A percentile compares a stretch with the other conserved stretches of the same genome.
phyloP scores from a whole-genome alignment of 2,797 vertebrate genomes.

The Bradypus variegatus region DNA sequence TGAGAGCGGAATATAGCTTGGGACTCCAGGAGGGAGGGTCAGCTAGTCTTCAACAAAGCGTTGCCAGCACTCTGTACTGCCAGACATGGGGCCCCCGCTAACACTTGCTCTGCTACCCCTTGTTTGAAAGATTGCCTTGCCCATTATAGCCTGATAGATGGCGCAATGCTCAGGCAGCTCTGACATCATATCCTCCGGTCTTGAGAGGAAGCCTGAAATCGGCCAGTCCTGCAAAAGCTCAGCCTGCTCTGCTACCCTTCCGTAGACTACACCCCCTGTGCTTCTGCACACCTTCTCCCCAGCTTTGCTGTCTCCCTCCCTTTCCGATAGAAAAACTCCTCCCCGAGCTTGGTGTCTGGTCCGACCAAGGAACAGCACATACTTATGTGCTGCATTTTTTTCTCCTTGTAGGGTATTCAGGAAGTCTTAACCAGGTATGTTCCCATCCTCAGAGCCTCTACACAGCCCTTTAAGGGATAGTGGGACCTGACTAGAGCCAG shows the following conservation, averaged over 20 bases:
- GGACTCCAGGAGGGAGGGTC: neutral
- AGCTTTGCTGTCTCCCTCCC: neutral
- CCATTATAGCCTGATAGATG: too few species aligned
- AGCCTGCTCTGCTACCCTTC: neutral
- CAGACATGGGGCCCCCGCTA: neutral
- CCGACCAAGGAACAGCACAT: neutral
- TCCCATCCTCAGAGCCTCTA: neutral
- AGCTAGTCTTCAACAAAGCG: neutral
- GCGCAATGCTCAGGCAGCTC: neutral
- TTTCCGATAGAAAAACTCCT: neutral
- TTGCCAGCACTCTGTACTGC: neutral
- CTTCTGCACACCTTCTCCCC: neutral
- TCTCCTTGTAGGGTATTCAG: conserved; percentile 48
- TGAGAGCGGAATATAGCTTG: neutral
- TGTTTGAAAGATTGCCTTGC: neutral
- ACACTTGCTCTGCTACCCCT: neutral
- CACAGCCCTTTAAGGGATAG: neutral
- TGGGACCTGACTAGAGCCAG: neutral
- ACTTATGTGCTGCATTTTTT: conserved; percentile 25
- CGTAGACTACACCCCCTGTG: neutral
- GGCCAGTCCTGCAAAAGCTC: neutral
- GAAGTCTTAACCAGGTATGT: conserved; percentile 60
- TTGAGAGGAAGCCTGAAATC: neutral
- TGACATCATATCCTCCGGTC: neutral
- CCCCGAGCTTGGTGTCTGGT: neutral